Evolutionary conservation across 2,797 vertebrate species (phyloP), one percentile per base, ranked within the genome.

Genomic region (Coranthus polyacanthus): DNA sequence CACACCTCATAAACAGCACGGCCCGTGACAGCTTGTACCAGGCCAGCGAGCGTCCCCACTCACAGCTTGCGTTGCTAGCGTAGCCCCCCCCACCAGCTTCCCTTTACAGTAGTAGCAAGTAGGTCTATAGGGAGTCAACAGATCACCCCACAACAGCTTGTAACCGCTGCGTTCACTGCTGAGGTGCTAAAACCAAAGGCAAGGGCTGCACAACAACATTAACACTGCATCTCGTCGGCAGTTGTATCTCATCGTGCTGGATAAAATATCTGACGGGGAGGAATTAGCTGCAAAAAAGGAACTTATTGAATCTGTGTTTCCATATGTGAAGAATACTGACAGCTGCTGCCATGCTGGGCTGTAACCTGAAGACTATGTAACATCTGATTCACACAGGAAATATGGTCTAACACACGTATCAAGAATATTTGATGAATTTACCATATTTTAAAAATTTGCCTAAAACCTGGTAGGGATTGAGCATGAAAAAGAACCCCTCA

Each of bases 141-240:
- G 70, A 82, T 83, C 79, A 50, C 76, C 72, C 70, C 78, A 81
- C 78, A 86, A 89, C 86, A 90, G 86, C 89, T 89, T 88, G 86
- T 79, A 87, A 75, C 76, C 44, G 22, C 79, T 57, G 82, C n/a
- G 81, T 69, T 88, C 71, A 67, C 86, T 54, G 77, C 87, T 78
- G 86, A 90, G 89, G 87, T 82, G 89, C 88, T 89, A 86, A 89
- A 86, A 87, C 85, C 68, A 58, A 83, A 90, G 83, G 62, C 75
- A 79, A 60, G 81, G 72, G 24, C 79, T 61, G 34, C 71, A 76
- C 38, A 54, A 68, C 79, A 79, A 81, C 70, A 74, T 69, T 61
- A 74, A 73, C 65, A 41, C 62, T 29, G 75, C 65, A 75, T 78
- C 75, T 65, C 42, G 86, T 64, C 82, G 51, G 61, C 75, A 58